Conservation (phyloP, 2,113 vertebrate species). For the Callipepla californica region DNA sequence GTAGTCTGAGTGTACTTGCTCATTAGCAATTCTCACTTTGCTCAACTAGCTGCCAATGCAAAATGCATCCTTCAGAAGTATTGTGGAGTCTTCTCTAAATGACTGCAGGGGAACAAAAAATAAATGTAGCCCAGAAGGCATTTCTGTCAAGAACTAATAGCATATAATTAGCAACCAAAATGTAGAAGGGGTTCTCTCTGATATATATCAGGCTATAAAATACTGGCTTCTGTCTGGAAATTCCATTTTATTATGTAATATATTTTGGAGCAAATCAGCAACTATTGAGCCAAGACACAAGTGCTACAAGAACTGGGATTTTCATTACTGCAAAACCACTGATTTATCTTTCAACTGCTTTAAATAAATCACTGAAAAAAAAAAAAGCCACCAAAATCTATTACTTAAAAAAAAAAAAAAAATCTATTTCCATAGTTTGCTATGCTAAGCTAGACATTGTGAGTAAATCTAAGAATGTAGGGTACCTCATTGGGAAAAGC, state of each 20-base stretch:
- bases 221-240: conserved; percentile 73
- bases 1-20: not conserved
- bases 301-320: conserved; percentile 70
- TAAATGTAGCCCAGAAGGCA: conserved; percentile 37
- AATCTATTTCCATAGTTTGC: conserved; percentile 1
- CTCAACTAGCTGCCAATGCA: too few species aligned
- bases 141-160: conserved; percentile 58
- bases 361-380: conserved; percentile 58
- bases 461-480: not conserved
- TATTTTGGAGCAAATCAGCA: conserved; percentile 53
- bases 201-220: conserved; percentile 49
- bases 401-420: conserved; percentile 5
- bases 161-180: conserved; percentile 51
- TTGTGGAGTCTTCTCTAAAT: conserved; percentile 39
- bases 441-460: not conserved
- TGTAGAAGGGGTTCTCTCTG: conserved; percentile 49
- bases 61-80: too few species aligned
- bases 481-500: not conserved
- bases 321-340: conserved; percentile 69
- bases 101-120: conserved; percentile 45
- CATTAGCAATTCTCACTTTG: not conserved
- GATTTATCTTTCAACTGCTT: conserved; percentile 49
- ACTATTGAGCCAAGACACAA: conserved; percentile 55
- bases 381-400: conserved; percentile 27
- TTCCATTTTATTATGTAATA: conserved; percentile 72